Evolutionary conservation across 2,888 invertebrate genomes (phyloP), one percentile per base, ranked within the genome.

Genomic region (Acanthococcus lagerstroemiae): DNA sequence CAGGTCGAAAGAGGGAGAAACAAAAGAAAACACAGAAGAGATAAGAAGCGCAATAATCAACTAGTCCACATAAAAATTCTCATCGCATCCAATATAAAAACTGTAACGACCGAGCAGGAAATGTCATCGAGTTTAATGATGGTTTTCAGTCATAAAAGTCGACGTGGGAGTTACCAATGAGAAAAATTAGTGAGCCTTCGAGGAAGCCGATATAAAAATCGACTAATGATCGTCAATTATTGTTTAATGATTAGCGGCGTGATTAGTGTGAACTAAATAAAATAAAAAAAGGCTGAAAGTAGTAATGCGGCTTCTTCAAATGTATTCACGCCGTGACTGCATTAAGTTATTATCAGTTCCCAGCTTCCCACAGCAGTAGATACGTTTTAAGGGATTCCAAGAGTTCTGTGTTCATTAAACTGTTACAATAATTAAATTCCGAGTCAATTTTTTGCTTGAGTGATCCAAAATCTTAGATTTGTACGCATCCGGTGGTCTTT

Each of bases 301-400:
- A 44, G 57, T 57, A 57, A 57, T 44, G 57, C 57, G 57, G 57
- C 57, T 57, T 57, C 57, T 57, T 57, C 57, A 57, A 57, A 57
- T 57, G 57, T 37, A 22, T 44, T 37, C 3, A 37, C 44, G 57
- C 57, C 57, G 57, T 57, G 57, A 57, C 57, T 57, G 44, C 57
- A 57, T 57, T 57, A 57, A 57, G 57, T 57, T 57, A 57, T 57
- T 57, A 57, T 57, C 57, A 57, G 44, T 57, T 57, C 57, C 57
- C 57, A 57, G 24, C 30, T 24, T 30, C 24, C 57, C 24, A 44
- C 44, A 30, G 55, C 44, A 27, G 44, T 37, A 37, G 37, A 37
- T 37, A 15, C 37, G 37, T 37, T 37, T 37, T 37, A 15, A 37
- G n/a, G n/a, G 37, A 37, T 37, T 37, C 37, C 37, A 37, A 37